Evolutionary conservation across 2,797 vertebrate genomes (phyloP), one percentile per base, ranked within the genome.

Genomic region (Apodemus agrarius): DNA sequence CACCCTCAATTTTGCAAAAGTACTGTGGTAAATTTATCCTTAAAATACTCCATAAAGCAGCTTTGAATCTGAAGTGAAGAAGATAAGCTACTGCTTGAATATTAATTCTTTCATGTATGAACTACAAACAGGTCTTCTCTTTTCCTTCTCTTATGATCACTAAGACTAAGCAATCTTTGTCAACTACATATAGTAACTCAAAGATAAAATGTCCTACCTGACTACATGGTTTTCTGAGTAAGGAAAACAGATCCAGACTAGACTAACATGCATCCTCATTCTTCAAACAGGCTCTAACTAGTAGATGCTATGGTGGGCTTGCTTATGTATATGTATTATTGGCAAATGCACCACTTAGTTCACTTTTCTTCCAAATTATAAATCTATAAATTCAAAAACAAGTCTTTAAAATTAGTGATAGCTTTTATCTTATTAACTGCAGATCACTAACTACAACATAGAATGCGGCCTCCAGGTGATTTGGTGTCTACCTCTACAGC

Each of bases 401-500:
- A 90, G 34, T 95, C 37, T 92, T 95, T 85, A 90, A 89, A 94
- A 96, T 69, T 91, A 74, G 46, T 90, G 57, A 90, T 59, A 22
- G 94, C 37, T 89, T 84, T 69, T 79, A 89, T 78, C 54, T 93
- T 89, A 88, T 40, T 92, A 96, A 89, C 17, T 94, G 21, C 8
- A 88, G 72, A 94, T 86, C 49, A 90, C 6, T 59, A 91, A 69
- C n/a, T 52, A 61, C 3, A 80, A 40, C 29, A 90, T 49, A 59
- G 92, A 94, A 75, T 91, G 84, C 10, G 31, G 49, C 90, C 57
- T 91, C 22, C 83, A 8, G 61, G 21, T 69, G 82, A 90, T 92
- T 69, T 91, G 19, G 8, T 83, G 75, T 94, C 91, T 94, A n/a
- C 78, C 43, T 88, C 57, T 54, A 82, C 21, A 90, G 65, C 17